These are phyloP conservation scores for Lamprotornis superbus DNA, from an alignment of 2,113 vertebrate species.

Conservation along the genomic window DNA sequence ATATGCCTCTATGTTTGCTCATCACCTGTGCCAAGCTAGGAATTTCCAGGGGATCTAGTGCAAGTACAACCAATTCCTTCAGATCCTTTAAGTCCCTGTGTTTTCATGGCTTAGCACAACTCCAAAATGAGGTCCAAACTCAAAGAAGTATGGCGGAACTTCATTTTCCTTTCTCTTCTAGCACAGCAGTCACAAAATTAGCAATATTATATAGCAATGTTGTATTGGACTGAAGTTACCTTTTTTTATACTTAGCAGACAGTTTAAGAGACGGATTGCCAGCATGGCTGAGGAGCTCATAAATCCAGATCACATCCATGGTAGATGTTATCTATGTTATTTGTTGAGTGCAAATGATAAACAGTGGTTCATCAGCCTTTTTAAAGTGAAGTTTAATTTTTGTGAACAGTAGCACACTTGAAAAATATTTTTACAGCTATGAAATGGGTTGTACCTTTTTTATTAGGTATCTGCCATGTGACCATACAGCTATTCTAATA, in stretches of 20 bases:
- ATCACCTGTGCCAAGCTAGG: not conserved
- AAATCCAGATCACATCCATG: not conserved
- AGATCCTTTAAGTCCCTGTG: not conserved
- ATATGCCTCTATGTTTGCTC: accelerated
- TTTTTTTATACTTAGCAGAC: not conserved
- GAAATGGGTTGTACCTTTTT: not conserved
- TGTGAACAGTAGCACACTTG: not conserved
- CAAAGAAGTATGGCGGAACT: not conserved
- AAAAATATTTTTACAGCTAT: not conserved
- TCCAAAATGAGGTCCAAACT: not conserved
- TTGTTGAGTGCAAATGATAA: not conserved
- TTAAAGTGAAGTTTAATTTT: not conserved
- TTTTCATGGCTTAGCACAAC: not conserved
- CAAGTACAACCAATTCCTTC: not conserved
- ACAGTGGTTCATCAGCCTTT: not conserved
- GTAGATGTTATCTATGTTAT: not conserved
- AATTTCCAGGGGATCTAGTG: not conserved
- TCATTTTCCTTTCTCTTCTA: not conserved
- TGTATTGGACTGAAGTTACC: not conserved
- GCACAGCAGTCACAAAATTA: not conserved
- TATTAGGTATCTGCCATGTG: not conserved
- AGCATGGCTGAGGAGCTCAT: not conserved
- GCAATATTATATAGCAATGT: not conserved
- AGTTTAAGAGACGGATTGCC: not conserved
- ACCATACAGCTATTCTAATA: not conserved